These are phyloP conservation scores for Agonopterix subpropinquella DNA, from an alignment of 2,888 invertebrate species.

Conservation along the genomic window DNA sequence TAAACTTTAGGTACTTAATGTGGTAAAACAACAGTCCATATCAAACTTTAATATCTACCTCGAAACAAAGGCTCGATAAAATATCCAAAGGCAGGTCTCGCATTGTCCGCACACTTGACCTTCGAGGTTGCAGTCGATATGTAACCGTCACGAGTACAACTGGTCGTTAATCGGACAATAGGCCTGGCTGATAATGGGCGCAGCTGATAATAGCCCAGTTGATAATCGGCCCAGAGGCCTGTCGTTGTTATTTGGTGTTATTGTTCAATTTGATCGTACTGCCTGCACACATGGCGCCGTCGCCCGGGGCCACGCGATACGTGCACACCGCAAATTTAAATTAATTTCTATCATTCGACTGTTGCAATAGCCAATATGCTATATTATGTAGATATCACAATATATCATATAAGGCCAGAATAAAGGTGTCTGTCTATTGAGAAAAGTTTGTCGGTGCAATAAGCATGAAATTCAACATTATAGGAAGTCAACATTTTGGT, in stretches of 20 bases:
- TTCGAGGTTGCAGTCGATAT: conserved; percentile 24
- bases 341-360: conserved; percentile 48
- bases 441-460: too few relatives aligned
- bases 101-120: conserved; percentile 11
- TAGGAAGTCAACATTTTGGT: too few relatives aligned
- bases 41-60: too few relatives aligned
- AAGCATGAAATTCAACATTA: too few relatives aligned
- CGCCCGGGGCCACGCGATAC: conserved; percentile 46
- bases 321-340: conserved; percentile 60
- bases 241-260: conserved; percentile 32
- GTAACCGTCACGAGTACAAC: conserved; percentile 12
- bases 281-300: conserved; percentile 48
- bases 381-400: not conserved
- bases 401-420: not conserved
- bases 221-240: conserved; percentile 33
- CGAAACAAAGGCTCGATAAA: not conserved
- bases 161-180: conserved; percentile 33
- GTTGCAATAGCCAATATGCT: conserved; percentile 18
- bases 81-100: not conserved
- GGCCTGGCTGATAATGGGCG: conserved; percentile 29
- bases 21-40: too few relatives aligned
- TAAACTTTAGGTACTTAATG: too few relatives aligned
- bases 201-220: conserved; percentile 5
- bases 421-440: too few relatives aligned
- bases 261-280: conserved; percentile 24